Evolutionary conservation across 2,888 invertebrate genomes (phyloP).

Genomic region (Latheticus oryzae): DNA sequence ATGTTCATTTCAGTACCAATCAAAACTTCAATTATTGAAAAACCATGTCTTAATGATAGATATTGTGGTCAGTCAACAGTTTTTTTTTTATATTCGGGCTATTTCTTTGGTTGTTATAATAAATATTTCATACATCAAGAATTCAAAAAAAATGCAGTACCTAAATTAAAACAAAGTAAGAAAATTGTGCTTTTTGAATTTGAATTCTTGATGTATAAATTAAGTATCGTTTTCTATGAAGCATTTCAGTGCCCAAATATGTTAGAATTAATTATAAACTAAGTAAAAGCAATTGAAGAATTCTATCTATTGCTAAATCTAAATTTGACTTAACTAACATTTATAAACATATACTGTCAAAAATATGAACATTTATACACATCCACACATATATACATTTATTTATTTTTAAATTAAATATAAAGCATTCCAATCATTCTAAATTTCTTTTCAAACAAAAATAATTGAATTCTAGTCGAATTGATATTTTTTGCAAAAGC

Average conservation of each 20-base stretch:
- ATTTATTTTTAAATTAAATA: constrained; percentile 13
- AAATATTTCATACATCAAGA: constrained; percentile 10
- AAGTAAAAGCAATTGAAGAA: constrained; percentile 40
- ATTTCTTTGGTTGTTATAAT: constrained; percentile 37
- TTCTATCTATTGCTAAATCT: constrained; percentile 37
- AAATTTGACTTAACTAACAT: constrained; percentile 47
- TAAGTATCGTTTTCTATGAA: constrained; percentile 47
- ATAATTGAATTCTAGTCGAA: background rate
- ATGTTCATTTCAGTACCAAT: constrained; percentile 20
- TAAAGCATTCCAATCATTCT: constrained; percentile 32
- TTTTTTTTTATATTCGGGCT: constrained; percentile 15
- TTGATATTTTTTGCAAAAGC: constrained; percentile 6
- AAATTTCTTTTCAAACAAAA: constrained; percentile 14
- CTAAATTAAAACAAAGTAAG: constrained; percentile 25
- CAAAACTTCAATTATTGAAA: too few species aligned
- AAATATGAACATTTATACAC: constrained; percentile 61
- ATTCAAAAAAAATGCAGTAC: constrained; percentile 1
- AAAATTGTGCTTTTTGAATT: constrained; percentile 30
- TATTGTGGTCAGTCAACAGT: too few species aligned
- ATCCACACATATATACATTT: constrained; percentile 56
- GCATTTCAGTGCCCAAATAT: constrained; percentile 58
- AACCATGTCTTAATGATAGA: too few species aligned
- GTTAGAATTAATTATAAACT: constrained; percentile 30
- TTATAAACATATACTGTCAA: constrained; percentile 57
- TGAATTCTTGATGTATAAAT: constrained; percentile 26